A percentile compares a stretch with the other conserved stretches of the same genome.
Evolutionary conservation across 92 coral and sea anemone genomes (phyloP).

Genomic region (Palythoa grandiflora): DNA sequence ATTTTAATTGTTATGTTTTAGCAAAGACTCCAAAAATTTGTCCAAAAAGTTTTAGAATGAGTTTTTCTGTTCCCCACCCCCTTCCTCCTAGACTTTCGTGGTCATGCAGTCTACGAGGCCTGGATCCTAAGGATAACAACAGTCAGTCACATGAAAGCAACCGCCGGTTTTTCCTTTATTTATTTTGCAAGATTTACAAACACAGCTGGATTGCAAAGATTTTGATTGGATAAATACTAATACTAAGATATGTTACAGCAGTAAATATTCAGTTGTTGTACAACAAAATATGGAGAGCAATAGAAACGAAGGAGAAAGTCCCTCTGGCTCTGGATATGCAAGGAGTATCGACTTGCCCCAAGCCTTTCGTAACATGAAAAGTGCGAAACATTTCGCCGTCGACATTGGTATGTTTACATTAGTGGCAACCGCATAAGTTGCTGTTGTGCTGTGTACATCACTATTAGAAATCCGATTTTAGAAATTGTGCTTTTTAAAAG

Average conservation of each 20-base stretch:
- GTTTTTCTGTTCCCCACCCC: neutral
- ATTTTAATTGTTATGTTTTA: too few species aligned
- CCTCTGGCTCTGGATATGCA: constrained; percentile 82
- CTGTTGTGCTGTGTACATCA: too few species aligned
- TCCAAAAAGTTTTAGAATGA: too few species aligned
- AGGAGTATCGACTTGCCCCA: constrained; percentile 86
- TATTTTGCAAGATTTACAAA: neutral
- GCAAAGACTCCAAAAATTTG: too few species aligned
- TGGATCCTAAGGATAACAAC: constrained; percentile 60
- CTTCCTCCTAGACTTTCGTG: neutral
- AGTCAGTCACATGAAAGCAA: neutral
- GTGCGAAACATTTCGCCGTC: constrained; percentile 93
- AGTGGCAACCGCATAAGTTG: too few species aligned
- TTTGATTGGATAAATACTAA: neutral
- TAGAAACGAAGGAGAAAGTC: constrained; percentile 40
- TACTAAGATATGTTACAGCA: neutral
- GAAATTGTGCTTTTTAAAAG: too few species aligned
- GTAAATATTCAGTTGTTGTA: neutral
- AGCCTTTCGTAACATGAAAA: constrained; percentile 90
- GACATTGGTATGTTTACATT: constrained; percentile 84
- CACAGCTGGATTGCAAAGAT: constrained; percentile 9
- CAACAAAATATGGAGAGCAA: constrained; percentile 54
- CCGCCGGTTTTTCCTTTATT: neutral
- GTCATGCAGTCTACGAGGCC: neutral
- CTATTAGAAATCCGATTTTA: too few species aligned